Conservation (phyloP, 1,140 invertebrate genomes). For the Antheraea pernyi region DNA sequence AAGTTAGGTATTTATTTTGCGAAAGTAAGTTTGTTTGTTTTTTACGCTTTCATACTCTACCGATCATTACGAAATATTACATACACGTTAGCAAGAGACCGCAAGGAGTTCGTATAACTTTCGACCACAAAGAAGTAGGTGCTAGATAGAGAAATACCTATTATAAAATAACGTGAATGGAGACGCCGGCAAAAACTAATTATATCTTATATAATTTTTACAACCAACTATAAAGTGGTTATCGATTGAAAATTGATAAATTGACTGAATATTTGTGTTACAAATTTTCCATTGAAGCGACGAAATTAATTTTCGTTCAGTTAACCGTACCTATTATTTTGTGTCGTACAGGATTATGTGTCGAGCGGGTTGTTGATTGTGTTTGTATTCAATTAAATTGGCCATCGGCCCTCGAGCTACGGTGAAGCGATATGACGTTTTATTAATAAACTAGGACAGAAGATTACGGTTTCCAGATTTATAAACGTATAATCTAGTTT, state of each 20-base stretch:
- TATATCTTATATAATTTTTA: background rate
- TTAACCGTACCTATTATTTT: constrained; percentile 6
- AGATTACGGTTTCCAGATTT: background rate
- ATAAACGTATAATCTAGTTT: background rate
- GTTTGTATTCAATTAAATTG: constrained; percentile 21
- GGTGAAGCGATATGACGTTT: background rate
- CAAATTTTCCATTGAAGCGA: background rate
- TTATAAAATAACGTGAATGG: too few species aligned
- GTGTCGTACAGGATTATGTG: constrained; percentile 3
- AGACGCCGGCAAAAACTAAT: too few species aligned
- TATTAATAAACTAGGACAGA: background rate
- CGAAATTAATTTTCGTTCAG: background rate
- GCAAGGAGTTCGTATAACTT: too few species aligned
- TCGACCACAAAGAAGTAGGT: too few species aligned
- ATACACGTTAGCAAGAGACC: too few species aligned
- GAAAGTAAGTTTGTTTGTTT: too few species aligned
- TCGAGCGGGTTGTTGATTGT: constrained; percentile 11
- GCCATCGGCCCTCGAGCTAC: background rate
- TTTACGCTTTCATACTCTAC: too few species aligned
- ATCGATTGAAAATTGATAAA: background rate
- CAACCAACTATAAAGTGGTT: background rate
- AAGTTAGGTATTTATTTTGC: too few species aligned
- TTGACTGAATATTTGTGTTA: background rate
- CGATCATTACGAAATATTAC: too few species aligned
- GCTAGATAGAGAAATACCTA: too few species aligned